A percentile compares a stretch with the other conserved stretches of the same genome.
Conservation (phyloP, 2,113 vertebrate genomes). For the Antennarius striatus region DNA sequence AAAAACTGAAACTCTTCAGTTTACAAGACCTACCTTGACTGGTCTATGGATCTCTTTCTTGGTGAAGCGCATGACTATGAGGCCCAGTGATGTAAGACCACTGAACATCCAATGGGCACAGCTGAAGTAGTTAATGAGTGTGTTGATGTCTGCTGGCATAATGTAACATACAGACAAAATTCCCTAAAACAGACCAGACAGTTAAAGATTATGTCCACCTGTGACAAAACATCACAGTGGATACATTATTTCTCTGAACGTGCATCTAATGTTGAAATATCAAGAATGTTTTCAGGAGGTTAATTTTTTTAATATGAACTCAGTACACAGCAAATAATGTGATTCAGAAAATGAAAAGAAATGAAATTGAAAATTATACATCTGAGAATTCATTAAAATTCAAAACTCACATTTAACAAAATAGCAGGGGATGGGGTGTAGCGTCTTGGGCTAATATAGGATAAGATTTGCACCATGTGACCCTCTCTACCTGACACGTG, state of each 20-base stretch:
- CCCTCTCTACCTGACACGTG: slow-evolving; percentile 92
- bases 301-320: too few relatives aligned
- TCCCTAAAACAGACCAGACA: slow-evolving; percentile 75
- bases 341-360: too few relatives aligned
- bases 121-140: slow-evolving; percentile 95
- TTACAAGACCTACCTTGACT: slow-evolving; percentile 80
- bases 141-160: slow-evolving; percentile 90
- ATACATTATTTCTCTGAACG: too few relatives aligned
- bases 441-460: slow-evolving; percentile 86
- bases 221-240: too few relatives aligned
- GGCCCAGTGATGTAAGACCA: slow-evolving; percentile 79
- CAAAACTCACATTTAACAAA: slow-evolving; percentile 87
- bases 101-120: slow-evolving; percentile 93
- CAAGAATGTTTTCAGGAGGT: too few relatives aligned
- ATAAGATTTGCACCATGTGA: slow-evolving; percentile 91
- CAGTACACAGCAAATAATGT: too few relatives aligned
- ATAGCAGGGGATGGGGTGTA: slow-evolving; percentile 90
- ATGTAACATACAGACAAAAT: slow-evolving; percentile 84
- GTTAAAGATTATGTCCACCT: too few relatives aligned
- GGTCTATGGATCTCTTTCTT: slow-evolving; percentile 86
- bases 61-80: slow-evolving; percentile 94
- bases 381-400: background rate
- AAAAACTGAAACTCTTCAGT: background rate
- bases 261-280: too few relatives aligned
- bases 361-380: background rate